Evolutionary conservation across 2,113 vertebrate genomes (phyloP).

Genomic region (Calidris pugnax): DNA sequence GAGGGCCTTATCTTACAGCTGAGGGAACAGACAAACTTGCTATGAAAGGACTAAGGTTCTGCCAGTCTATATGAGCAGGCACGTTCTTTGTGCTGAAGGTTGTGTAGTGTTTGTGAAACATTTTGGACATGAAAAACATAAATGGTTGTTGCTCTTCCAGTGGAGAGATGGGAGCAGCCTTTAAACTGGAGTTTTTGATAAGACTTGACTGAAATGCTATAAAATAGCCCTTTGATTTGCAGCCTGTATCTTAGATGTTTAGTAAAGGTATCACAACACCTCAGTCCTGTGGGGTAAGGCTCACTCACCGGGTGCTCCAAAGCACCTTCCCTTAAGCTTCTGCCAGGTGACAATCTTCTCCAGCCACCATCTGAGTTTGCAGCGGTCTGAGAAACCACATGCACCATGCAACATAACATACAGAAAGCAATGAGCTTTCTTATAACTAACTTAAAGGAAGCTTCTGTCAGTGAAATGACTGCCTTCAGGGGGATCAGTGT

Average conservation of each 20-base stretch:
- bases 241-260: background rate
- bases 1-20: background rate
- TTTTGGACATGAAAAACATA: background rate
- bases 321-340: background rate
- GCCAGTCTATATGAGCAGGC: too few relatives aligned
- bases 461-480: too few relatives aligned
- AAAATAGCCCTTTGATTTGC: background rate
- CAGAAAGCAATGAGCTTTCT: too few relatives aligned
- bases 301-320: background rate
- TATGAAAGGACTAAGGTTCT: background rate
- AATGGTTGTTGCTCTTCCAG: background rate
- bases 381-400: background rate
- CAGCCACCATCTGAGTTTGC: background rate
- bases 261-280: background rate
- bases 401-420: background rate
- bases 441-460: too few relatives aligned
- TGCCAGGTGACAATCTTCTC: background rate
- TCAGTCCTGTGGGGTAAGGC: background rate
- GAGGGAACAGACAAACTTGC: background rate
- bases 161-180: too few relatives aligned
- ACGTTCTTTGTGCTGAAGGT: background rate
- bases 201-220: background rate
- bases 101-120: background rate
- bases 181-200: background rate
- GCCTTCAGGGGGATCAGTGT: too few relatives aligned